Conservation (phyloP, 2,888 invertebrate genomes). For the Sisyra nigra region DNA sequence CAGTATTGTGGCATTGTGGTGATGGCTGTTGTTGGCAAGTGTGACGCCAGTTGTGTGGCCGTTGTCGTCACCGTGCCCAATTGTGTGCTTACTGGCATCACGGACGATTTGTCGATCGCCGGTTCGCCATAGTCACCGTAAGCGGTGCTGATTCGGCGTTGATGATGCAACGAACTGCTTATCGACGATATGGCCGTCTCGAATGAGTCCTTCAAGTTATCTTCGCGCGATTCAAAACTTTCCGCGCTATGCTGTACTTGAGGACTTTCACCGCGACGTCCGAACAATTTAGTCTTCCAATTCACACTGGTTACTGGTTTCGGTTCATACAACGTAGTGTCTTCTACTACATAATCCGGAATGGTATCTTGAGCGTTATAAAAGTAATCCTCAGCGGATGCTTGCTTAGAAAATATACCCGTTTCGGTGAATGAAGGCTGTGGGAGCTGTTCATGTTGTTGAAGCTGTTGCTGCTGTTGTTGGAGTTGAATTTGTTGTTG, state of each 20-base stretch:
- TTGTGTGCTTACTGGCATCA: neutral
- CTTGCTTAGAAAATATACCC: neutral
- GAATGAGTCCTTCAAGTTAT: constrained; percentile 36
- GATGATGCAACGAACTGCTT: constrained; percentile 24
- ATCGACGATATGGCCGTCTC: constrained; percentile 35
- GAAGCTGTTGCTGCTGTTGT: constrained; percentile 14
- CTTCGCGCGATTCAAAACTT: constrained; percentile 35
- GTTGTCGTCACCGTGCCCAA: constrained; percentile 8
- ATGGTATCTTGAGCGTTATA: constrained; percentile 18
- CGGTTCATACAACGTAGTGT: constrained; percentile 13
- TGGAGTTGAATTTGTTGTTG: constrained; percentile 20
- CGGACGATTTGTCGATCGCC: neutral
- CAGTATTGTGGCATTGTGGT: constrained; percentile 13
- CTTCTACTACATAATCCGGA: constrained; percentile 12
- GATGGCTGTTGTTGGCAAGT: constrained; percentile 18
- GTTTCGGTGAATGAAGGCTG: constrained; percentile 18
- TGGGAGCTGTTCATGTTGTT: constrained; percentile 15
- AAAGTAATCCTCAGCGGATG: constrained; percentile 19
- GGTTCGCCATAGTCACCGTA: constrained; percentile 17
- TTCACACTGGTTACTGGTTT: constrained; percentile 13
- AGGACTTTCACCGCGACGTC: constrained; percentile 22
- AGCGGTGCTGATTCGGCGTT: constrained; percentile 21
- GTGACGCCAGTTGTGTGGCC: constrained; percentile 15
- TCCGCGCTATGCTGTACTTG: constrained; percentile 31
- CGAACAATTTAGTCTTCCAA: constrained; percentile 20